Evolutionary conservation across 2,888 invertebrate genomes (phyloP).

Genomic region (Pollenia labialis): DNA sequence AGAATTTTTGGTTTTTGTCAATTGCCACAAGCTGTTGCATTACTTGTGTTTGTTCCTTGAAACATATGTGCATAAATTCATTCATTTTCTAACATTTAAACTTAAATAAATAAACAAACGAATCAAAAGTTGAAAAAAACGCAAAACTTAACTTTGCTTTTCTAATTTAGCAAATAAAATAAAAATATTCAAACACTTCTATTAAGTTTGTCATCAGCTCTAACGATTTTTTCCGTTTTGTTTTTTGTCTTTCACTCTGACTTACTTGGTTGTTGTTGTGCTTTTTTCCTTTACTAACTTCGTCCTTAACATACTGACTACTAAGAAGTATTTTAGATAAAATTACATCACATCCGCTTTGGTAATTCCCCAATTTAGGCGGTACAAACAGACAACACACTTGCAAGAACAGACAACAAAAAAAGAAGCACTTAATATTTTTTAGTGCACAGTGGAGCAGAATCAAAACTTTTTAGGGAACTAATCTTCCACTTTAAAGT

Average conservation of each 20-base stretch:
- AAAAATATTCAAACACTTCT: constrained; percentile 56
- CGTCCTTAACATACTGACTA: constrained; percentile 34
- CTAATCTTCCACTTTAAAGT: too few relatives aligned
- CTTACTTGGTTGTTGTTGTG: background rate
- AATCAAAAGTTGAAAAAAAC: constrained; percentile 14
- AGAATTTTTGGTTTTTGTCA: constrained; percentile 16
- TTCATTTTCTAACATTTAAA: constrained; percentile 45
- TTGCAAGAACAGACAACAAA: background rate
- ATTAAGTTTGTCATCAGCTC: constrained; percentile 70
- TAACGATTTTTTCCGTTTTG: background rate
- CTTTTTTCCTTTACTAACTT: constrained; percentile 26
- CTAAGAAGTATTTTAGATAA: constrained; percentile 57
- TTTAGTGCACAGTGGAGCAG: background rate
- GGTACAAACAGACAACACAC: constrained; percentile 20
- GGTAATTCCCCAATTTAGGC: constrained; percentile 62
- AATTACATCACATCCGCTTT: constrained; percentile 66
- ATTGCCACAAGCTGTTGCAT: constrained; percentile 66
- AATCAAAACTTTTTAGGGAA: too few relatives aligned
- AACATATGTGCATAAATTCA: constrained; percentile 48
- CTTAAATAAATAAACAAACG: constrained; percentile 40
- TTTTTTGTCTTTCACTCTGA: constrained; percentile 15
- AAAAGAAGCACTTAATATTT: background rate
- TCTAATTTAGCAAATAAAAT: constrained; percentile 28
- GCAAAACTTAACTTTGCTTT: constrained; percentile 41
- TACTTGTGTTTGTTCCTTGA: background rate